Evolutionary conservation across 1,140 invertebrate species (phyloP).

Genomic region (Caenorhabditis tropicalis): DNA sequence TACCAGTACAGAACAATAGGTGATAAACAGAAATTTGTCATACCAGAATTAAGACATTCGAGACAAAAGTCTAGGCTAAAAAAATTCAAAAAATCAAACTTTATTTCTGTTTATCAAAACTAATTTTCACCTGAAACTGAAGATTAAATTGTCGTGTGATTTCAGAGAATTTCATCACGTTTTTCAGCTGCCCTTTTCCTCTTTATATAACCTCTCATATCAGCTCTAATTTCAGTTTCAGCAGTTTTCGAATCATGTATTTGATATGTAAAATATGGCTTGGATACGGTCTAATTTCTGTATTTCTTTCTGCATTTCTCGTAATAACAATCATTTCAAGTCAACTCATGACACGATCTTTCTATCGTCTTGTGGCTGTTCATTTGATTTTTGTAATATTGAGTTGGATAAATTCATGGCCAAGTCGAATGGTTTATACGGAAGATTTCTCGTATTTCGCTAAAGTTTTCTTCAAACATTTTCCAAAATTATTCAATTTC

Average conservation of each 20-base stretch:
- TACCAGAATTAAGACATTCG: no score
- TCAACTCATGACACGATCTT: background rate
- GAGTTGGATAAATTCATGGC: conserved; percentile 11
- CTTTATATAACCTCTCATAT: background rate
- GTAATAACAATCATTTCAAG: background rate
- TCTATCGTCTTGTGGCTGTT: background rate
- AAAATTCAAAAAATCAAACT: conserved; percentile 8
- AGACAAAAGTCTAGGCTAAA: no score
- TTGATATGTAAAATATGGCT: background rate
- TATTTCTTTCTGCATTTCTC: background rate
- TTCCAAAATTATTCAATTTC: background rate
- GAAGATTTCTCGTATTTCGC: background rate
- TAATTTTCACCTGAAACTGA: background rate
- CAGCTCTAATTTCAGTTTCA: background rate
- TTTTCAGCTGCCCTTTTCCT: background rate
- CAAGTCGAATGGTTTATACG: background rate
- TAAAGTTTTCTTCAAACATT: background rate
- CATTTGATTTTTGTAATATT: background rate
- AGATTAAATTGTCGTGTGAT: background rate
- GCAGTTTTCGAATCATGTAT: background rate
- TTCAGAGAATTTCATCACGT: background rate
- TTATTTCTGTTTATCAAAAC: background rate
- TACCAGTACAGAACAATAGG: no score
- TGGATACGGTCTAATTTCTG: background rate
- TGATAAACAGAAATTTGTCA: no score